These are phyloP conservation scores for Xiphophorus birchmanni DNA, from an alignment of 2,797 vertebrate species.

Conservation along the genomic window DNA sequence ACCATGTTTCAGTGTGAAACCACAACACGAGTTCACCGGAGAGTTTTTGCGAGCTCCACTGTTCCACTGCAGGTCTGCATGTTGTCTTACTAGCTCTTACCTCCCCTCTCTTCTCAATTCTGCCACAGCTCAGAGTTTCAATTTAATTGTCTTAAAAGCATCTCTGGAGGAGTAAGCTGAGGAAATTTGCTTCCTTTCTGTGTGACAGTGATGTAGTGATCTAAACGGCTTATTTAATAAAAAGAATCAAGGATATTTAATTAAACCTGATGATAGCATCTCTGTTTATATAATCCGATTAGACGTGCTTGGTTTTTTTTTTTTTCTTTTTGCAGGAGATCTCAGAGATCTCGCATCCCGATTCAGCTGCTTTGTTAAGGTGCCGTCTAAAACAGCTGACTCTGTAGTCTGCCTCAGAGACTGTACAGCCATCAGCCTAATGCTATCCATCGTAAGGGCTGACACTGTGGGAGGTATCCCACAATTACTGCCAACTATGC, in stretches of 20 bases:
- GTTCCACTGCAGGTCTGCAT: not conserved
- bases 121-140: not conserved
- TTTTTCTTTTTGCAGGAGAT: not conserved
- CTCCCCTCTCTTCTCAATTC: not conserved
- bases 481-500: conserved; percentile 47
- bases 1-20: not conserved
- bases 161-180: not conserved
- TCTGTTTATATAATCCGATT: conserved; percentile 4
- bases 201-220: not conserved
- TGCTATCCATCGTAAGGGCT: conserved; percentile 47
- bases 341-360: not conserved
- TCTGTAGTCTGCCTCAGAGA: conserved; percentile 19
- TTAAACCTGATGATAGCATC: not conserved
- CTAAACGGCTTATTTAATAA: not conserved
- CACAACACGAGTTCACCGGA: not conserved
- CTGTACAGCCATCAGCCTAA: conserved; percentile 29
- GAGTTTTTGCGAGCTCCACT: not conserved
- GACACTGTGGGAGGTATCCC: conserved; percentile 34
- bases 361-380: conserved; percentile 10
- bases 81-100: not conserved
- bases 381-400: conserved; percentile 11
- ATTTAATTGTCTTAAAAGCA: not conserved
- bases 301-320: not conserved
- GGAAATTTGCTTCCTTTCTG: not conserved
- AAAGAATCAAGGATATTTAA: not conserved